A percentile compares a stretch with the other conserved stretches of the same genome.
phyloP scores from a whole-genome alignment of 2,797 vertebrate species.

The Diceros bicornis region DNA sequence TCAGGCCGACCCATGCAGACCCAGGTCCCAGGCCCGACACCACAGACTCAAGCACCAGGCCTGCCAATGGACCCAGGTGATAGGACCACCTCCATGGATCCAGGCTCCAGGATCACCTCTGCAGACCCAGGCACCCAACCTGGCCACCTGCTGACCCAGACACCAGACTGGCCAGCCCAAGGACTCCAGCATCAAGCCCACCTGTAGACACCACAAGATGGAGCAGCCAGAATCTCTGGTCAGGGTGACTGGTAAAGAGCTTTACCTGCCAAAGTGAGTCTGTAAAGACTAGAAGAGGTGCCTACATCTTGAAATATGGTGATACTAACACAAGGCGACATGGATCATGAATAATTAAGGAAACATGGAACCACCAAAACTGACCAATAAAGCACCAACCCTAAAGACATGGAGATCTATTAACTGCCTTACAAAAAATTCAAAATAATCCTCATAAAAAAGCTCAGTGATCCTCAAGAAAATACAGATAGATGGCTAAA shows the following conservation, averaged over 20 bases:
- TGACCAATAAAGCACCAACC: not conserved
- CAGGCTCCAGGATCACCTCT: not conserved
- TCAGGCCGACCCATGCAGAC: not conserved
- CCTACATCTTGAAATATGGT: not conserved
- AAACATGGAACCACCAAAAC: not conserved
- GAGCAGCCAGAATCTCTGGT: not conserved
- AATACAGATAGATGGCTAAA: not conserved
- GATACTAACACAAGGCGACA: not conserved
- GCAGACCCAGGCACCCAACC: not conserved
- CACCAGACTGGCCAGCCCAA: not conserved
- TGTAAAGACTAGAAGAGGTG: not conserved
- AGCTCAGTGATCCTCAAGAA: not conserved
- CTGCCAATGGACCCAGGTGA: not conserved
- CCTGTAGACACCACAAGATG: not conserved
- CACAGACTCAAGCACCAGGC: not conserved
- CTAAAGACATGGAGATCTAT: not conserved
- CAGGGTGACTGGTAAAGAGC: not conserved
- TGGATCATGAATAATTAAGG: not conserved
- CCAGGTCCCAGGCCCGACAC: not conserved
- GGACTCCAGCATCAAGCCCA: not conserved
- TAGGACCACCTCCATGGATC: not conserved
- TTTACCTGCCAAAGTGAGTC: not conserved
- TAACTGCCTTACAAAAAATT: not conserved
- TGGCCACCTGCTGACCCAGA: not conserved
- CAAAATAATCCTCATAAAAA: not conserved